phyloP scores from a whole-genome alignment of 1,140 invertebrate genomes.

The Cydia amplana region DNA sequence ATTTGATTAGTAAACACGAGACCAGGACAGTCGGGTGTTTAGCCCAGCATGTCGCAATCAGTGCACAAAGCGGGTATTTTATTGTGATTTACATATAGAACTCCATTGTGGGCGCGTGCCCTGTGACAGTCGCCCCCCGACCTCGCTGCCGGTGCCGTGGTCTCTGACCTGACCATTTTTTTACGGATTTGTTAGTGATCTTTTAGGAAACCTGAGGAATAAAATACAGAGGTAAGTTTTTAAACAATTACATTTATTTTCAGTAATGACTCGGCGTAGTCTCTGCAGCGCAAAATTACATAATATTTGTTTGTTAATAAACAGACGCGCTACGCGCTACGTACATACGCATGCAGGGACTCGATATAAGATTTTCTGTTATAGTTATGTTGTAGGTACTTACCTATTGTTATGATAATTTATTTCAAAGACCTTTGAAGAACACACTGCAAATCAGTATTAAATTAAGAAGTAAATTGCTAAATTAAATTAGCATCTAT shows the following conservation, averaged over 20 bases:
- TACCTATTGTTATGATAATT: not conserved
- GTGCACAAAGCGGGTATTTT: conserved; percentile 73
- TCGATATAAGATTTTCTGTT: too few species aligned
- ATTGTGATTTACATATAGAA: conserved; percentile 75
- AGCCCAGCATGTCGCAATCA: conserved; percentile 73
- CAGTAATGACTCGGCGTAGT: not conserved
- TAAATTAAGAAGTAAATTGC: not conserved
- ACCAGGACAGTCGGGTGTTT: conserved; percentile 58
- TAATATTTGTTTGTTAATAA: conserved; percentile 26
- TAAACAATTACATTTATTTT: not conserved
- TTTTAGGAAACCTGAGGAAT: not conserved
- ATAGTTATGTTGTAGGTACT: too few species aligned
- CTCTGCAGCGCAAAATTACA: not conserved
- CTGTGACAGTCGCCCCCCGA: conserved; percentile 65
- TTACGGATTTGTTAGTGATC: conserved; percentile 22
- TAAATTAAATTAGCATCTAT: not conserved
- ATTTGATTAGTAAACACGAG: conserved; percentile 20
- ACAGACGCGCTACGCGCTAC: not conserved
- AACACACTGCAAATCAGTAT: not conserved
- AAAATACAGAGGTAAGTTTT: not conserved
- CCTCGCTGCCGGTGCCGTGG: conserved; percentile 50
- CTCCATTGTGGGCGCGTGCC: conserved; percentile 62
- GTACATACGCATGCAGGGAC: not conserved
- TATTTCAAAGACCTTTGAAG: not conserved
- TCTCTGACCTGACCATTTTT: conserved; percentile 37